Evolutionary conservation across 2,888 invertebrate species (phyloP), one percentile per base, ranked within the genome.

Genomic region (Drosophila mettleri): DNA sequence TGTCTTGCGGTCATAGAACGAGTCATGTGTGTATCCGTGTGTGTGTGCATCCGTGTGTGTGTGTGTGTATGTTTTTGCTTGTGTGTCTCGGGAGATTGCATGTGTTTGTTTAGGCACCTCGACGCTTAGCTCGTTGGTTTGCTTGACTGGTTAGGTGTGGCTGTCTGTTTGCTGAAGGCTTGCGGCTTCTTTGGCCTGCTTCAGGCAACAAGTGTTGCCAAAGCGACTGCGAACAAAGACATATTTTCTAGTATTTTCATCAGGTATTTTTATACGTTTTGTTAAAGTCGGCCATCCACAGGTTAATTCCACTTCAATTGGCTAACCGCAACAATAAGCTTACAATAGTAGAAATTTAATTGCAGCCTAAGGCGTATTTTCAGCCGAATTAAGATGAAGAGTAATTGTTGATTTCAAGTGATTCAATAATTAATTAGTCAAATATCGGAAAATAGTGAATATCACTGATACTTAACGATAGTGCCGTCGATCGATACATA

Each of bases 161-260:
- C 78, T 68, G 41, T 49, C 43, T 64, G 68, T 72, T 76, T 76
- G 72, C 58, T 54, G 46, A 64, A 58, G 49, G 46, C 54, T 69
- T 51, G 53, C 49, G 41, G 38, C 45, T 54, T 53, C 68, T 59
- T 43, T 18, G 22, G 49, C 61, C 62, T 53, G 68, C 43, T 36
- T 31, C 39, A 49, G 80, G 81, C 81, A 81, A 81, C 81, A 85
- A 85, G 81, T 79, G 80, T 58, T 65, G 51, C 16, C 20, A 48
- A 43, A n/a, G 4, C 39, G 29, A 22, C 53, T 31, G 51, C 38
- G 22, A 38, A 65, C 36, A 29, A 58, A 41, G 38, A 46, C 27
- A 51, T 20, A 24, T n/a, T 57, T 46, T 49, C 46, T 18, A 55
- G 51, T 43, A 61, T 54, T 41, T 46, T 57, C 49, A 45, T 38